Base-by-base conservation (phyloP, 2,888 invertebrate genomes). In the Pycnomerus fuliginosus region DNA sequence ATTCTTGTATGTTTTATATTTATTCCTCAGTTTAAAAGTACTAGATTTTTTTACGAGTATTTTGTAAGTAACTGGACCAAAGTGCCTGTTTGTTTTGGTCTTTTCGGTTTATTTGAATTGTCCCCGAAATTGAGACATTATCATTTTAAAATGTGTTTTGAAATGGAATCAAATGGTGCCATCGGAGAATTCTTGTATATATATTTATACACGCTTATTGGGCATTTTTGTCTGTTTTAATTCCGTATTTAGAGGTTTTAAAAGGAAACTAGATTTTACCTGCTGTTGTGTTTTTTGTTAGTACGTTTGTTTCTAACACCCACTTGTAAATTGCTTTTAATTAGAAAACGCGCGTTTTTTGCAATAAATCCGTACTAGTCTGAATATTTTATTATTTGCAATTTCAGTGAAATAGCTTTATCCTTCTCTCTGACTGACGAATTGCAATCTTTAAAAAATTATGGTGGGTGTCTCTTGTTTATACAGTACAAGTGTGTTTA, bases 21-120 rank as follows among this genome's bases (percentile, higher is more conserved):
- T 47, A 47, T 47, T 47, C 31, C 37, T 44, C 33, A 39, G 24
- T 39, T 45, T 7, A 10, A n/a, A n/a, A 34, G 36, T 23, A 35
- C 22, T 29, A 30, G 28, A 28, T 27, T 39, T 37, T 7, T 33
- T 44, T 44, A 43, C 35, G 14, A 40, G 22, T 30, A 45, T 40
- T 44, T 38, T 36, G 31, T 44, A 43, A 37, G 33, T 16, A 37
- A 30, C 34, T 39, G 43, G 68, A 70, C 70, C 70, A 70, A 69
- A 69, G 70, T 70, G 69, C 69, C 70, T 70, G 61, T 61, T n/a
- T 65, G 60, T 53, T 65, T 62, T 64, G 60, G 62, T 62, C 61
- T 35, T 39, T 24, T 16, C 4, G 25, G 25, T 25, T 25, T 25
- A 4, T 25, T 25, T 4, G 11, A 25, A 8, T 25, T 25, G 25